Percentiles rank a stretch among this genome's conserved stretches.
Evolutionary conservation across 2,888 invertebrate genomes (phyloP).

Genomic region (Yponomeuta malinellus): DNA sequence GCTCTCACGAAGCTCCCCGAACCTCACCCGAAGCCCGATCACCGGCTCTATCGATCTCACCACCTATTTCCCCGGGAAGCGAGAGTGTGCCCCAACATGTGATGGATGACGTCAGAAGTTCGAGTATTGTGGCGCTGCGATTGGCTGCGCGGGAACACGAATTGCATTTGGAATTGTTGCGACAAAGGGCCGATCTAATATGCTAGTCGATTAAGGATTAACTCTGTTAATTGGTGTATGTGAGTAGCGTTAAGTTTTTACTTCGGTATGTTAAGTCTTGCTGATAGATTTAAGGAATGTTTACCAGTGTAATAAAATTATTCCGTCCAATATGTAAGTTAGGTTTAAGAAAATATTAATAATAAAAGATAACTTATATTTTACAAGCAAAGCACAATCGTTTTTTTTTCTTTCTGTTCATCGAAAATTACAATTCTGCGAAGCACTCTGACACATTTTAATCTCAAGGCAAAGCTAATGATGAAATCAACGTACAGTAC

Average conservation of each 20-base stretch:
- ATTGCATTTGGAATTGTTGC: slow-evolving; percentile 85
- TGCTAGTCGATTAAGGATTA: slow-evolving; percentile 37
- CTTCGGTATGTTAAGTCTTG: background rate
- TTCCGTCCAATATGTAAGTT: slow-evolving; percentile 20
- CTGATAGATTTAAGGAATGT: slow-evolving; percentile 7
- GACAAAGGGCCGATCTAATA: slow-evolving; percentile 79
- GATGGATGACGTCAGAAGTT: slow-evolving; percentile 83
- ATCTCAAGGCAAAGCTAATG: slow-evolving; percentile 27
- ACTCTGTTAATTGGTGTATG: slow-evolving; percentile 6
- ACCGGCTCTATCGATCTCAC: slow-evolving; percentile 65
- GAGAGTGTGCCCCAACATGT: slow-evolving; percentile 68
- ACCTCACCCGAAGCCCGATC: slow-evolving; percentile 41
- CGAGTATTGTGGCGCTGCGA: slow-evolving; percentile 90
- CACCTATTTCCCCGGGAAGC: slow-evolving; percentile 70
- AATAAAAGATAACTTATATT: slow-evolving; percentile 13
- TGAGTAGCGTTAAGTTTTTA: slow-evolving; percentile 2
- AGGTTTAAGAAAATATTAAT: slow-evolving; percentile 16
- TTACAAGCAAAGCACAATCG: background rate
- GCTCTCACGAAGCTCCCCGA: slow-evolving; percentile 34
- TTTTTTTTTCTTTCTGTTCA: background rate
- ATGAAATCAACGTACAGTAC: slow-evolving; percentile 23
- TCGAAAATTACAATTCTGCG: slow-evolving; percentile 5
- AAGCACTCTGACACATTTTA: slow-evolving; percentile 1
- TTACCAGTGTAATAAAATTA: slow-evolving; percentile 13
- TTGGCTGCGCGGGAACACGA: slow-evolving; percentile 94